Evolutionary conservation across 2,113 vertebrate genomes (phyloP).

Genomic region (Anseranas semipalmata): DNA sequence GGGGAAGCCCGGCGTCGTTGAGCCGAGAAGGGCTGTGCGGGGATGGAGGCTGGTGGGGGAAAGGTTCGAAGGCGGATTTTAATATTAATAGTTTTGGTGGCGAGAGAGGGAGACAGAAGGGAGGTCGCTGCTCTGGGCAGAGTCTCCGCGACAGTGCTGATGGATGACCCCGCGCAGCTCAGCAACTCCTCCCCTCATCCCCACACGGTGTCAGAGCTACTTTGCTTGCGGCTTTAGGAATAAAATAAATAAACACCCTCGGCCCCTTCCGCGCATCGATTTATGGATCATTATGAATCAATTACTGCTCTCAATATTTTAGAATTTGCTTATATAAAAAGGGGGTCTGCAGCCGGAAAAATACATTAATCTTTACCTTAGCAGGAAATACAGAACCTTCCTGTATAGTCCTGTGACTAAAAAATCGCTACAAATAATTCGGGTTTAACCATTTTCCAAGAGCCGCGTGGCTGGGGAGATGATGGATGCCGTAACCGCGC

Average conservation of each 20-base stretch:
- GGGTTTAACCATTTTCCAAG: neutral
- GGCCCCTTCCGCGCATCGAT: slow-evolving; percentile 67
- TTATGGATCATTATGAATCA: slow-evolving; percentile 80
- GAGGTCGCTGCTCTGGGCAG: slow-evolving; percentile 91
- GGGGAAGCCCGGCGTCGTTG: neutral
- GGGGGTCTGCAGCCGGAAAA: slow-evolving; percentile 9
- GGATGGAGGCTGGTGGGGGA: neutral
- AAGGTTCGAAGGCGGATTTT: slow-evolving; percentile 82
- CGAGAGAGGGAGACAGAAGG: slow-evolving; percentile 90
- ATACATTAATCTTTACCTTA: neutral
- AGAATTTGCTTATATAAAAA: slow-evolving; percentile 70
- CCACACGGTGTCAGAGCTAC: slow-evolving; percentile 86
- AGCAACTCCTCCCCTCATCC: slow-evolving; percentile 91
- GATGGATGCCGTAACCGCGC: neutral
- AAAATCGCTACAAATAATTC: neutral
- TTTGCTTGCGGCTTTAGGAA: slow-evolving; percentile 86
- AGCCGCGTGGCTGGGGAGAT: neutral
- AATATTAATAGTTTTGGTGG: slow-evolving; percentile 94
- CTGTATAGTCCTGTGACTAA: neutral
- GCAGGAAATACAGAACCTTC: neutral
- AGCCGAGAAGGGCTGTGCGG: neutral
- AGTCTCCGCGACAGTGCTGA: slow-evolving; percentile 95
- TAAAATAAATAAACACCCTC: slow-evolving; percentile 82
- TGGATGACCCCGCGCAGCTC: slow-evolving; percentile 92
- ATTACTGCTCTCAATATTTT: slow-evolving; percentile 75